Evolutionary conservation across 2,888 invertebrate genomes (phyloP).

Genomic region (Thecophora atra): DNA sequence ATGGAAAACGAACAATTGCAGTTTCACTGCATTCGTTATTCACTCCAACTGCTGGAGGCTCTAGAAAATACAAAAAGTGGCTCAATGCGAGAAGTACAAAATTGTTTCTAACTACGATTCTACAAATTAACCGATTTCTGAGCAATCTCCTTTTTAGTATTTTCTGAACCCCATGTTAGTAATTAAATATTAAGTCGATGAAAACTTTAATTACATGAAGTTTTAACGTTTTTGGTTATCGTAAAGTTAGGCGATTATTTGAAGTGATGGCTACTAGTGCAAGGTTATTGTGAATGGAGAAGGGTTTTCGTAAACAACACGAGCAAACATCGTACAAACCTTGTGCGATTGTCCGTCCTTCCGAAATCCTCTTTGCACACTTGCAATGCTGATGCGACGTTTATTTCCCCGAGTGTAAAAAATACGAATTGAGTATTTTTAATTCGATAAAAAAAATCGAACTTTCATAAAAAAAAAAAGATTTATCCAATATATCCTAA

Average conservation of each 20-base stretch:
- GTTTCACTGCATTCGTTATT: slow-evolving; percentile 1
- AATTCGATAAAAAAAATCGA: no score
- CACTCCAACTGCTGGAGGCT: slow-evolving; percentile 19
- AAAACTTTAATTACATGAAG: no score
- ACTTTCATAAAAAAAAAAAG: no score
- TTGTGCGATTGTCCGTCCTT: no score
- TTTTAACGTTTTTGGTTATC: no score
- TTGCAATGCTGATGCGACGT: no score
- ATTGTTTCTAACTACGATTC: neutral
- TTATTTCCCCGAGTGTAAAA: neutral
- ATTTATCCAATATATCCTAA: no score
- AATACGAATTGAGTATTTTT: neutral
- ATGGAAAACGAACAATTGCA: slow-evolving; percentile 35
- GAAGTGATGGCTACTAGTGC: no score
- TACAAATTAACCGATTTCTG: neutral
- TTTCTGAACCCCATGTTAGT: neutral
- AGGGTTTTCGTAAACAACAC: neutral
- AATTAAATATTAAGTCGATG: neutral
- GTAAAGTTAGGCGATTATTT: no score
- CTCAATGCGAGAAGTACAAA: neutral
- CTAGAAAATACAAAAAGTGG: slow-evolving; percentile 35
- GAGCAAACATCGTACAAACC: no score
- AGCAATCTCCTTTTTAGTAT: slow-evolving; percentile 15
- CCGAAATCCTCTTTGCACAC: no score
- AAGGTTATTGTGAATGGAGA: neutral